These are phyloP conservation scores for Trichogramma pretiosum DNA, from an alignment of 1,140 invertebrate genomes.

Conservation along the genomic window DNA sequence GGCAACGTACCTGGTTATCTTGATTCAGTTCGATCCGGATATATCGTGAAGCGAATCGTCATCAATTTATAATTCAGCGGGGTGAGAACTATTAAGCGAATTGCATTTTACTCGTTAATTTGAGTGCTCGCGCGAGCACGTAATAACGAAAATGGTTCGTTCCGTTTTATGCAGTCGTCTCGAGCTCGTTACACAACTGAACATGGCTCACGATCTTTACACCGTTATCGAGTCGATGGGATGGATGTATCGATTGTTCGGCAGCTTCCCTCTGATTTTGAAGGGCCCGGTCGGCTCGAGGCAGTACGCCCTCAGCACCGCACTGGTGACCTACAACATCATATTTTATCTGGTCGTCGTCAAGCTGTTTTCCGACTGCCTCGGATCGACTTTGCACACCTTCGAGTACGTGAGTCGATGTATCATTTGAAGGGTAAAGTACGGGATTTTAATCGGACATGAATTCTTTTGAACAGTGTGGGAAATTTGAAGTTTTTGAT, in stretches of 20 bases:
- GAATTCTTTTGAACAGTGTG: background rate
- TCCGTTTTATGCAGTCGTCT: no score
- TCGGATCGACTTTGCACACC: no score
- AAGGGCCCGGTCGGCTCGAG: background rate
- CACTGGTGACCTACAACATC: constrained; percentile 1
- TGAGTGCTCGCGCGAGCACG: no score
- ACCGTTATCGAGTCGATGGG: constrained; percentile 1
- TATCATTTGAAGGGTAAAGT: background rate
- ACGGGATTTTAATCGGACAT: background rate
- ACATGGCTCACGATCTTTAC: constrained; percentile 4
- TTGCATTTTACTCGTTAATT: no score
- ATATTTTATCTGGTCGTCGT: background rate
- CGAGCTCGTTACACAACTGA: no score
- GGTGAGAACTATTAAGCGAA: no score
- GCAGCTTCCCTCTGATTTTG: constrained; percentile 1
- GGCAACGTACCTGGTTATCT: background rate
- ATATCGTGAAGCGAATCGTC: no score
- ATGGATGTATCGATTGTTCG: constrained; percentile 5
- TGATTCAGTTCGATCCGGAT: background rate
- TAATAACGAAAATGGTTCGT: no score
- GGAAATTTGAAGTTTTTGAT: background rate
- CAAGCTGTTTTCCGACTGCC: background rate
- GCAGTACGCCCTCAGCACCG: constrained; percentile 1
- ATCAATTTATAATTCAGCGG: no score
- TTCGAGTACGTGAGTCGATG: no score